These are phyloP conservation scores for Papilio protenor DNA, from an alignment of 2,888 invertebrate genomes.

Conservation along the genomic window DNA sequence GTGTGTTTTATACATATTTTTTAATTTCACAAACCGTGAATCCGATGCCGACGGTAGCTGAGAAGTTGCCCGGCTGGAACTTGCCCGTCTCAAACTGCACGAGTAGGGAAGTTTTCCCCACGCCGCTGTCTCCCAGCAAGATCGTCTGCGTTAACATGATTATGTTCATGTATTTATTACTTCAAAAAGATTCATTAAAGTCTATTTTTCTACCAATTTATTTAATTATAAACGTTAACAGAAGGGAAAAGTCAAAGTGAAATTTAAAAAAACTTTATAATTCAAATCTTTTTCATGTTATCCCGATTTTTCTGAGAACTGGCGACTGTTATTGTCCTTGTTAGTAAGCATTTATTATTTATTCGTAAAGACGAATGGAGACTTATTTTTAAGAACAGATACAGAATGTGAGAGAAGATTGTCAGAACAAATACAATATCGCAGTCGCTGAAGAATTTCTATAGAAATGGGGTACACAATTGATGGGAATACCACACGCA, in stretches of 20 bases:
- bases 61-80: constrained; percentile 95
- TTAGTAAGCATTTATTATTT: background rate
- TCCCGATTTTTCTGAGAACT: background rate
- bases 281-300: background rate
- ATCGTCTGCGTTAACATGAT: constrained; percentile 88
- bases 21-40: constrained; percentile 90
- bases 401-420: too few relatives aligned
- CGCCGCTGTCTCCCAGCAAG: constrained; percentile 96
- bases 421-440: too few relatives aligned
- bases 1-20: background rate
- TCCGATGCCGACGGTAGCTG: constrained; percentile 97
- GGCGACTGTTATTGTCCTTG: constrained; percentile 24
- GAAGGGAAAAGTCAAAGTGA: background rate
- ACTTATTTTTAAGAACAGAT: too few relatives aligned
- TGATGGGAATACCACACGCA: too few relatives aligned
- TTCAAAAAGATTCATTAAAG: background rate
- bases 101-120: constrained; percentile 95
- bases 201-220: background rate
- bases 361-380: too few relatives aligned
- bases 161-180: background rate
- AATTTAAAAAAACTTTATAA: background rate
- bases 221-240: background rate
- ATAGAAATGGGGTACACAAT: too few relatives aligned
- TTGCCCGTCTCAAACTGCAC: constrained; percentile 97
- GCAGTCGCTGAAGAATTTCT: too few relatives aligned